A percentile compares a stretch with the other conserved stretches of the same genome.
phyloP scores from a whole-genome alignment of 2,113 vertebrate species.

The Tupaia tana region DNA sequence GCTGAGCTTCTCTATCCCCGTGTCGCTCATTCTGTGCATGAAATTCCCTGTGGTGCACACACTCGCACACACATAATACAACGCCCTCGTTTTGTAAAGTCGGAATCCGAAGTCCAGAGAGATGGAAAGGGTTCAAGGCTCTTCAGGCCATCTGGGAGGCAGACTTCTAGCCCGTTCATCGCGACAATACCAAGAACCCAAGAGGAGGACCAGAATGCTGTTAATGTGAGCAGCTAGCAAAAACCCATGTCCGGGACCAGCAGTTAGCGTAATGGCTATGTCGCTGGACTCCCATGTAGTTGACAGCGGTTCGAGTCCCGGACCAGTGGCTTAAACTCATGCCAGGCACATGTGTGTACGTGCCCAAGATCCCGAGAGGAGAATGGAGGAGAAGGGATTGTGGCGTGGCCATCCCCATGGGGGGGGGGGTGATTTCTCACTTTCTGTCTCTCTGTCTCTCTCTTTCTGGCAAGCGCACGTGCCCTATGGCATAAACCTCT shows the following conservation, averaged over 20 bases:
- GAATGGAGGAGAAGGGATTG: no score
- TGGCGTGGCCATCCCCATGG: no score
- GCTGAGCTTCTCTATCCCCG: background rate
- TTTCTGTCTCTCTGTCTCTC: no score
- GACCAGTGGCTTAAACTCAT: no score
- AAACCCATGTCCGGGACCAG: background rate
- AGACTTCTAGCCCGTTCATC: background rate
- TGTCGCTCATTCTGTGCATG: background rate
- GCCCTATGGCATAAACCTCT: no score
- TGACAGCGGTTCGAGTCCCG: no score
- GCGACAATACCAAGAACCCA: background rate
- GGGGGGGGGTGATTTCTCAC: no score
- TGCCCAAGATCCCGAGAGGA: no score
- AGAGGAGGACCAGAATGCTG: background rate
- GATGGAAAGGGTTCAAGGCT: background rate
- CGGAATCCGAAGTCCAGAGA: background rate
- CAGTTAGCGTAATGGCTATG: no score
- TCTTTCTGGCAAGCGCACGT: no score
- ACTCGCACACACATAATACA: background rate
- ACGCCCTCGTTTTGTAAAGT: background rate
- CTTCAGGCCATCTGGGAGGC: background rate
- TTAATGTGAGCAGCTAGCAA: slow-evolving; percentile 1
- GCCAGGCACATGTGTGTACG: no score
- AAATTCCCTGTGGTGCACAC: background rate
- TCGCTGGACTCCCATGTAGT: no score